Percentiles rank a stretch among this genome's conserved stretches.
These are phyloP conservation scores for Polyommatus iphigenia DNA, from an alignment of 2,888 invertebrate species.

Conservation along the genomic window DNA sequence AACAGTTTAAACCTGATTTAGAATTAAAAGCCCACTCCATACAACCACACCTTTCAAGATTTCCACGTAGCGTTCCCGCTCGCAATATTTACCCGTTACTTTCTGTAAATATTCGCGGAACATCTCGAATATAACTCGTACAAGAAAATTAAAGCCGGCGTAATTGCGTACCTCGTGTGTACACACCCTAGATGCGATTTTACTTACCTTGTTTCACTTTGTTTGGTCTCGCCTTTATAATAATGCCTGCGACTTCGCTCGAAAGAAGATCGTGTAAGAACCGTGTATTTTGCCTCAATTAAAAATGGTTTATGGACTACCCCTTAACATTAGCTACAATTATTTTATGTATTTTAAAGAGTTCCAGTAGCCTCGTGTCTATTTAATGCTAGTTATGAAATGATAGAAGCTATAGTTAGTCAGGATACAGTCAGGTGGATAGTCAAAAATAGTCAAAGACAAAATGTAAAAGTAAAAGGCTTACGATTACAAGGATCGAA, in stretches of 20 bases:
- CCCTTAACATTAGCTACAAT: too few species aligned
- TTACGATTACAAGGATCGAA: neutral
- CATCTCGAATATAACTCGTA: slow-evolving; percentile 69
- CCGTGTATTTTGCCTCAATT: too few species aligned
- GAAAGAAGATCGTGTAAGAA: neutral
- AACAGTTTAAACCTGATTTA: neutral
- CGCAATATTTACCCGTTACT: slow-evolving; percentile 77
- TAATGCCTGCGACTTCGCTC: neutral
- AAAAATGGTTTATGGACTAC: too few species aligned
- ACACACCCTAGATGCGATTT: slow-evolving; percentile 46
- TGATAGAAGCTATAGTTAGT: neutral
- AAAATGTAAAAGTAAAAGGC: too few species aligned
- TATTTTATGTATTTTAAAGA: too few species aligned
- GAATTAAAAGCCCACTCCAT: slow-evolving; percentile 46
- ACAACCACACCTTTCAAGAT: slow-evolving; percentile 48
- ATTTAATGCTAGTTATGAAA: neutral
- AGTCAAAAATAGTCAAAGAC: neutral
- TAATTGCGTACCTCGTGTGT: slow-evolving; percentile 67
- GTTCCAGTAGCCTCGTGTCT: too few species aligned
- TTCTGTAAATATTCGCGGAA: slow-evolving; percentile 70
- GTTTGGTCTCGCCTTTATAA: slow-evolving; percentile 29
- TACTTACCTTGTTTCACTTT: slow-evolving; percentile 38
- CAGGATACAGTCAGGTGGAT: neutral
- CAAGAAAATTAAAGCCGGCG: slow-evolving; percentile 76
- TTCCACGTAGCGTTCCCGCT: slow-evolving; percentile 64